Conservation (phyloP, 2,797 vertebrate species). For the Artibeus jamaicensis region DNA sequence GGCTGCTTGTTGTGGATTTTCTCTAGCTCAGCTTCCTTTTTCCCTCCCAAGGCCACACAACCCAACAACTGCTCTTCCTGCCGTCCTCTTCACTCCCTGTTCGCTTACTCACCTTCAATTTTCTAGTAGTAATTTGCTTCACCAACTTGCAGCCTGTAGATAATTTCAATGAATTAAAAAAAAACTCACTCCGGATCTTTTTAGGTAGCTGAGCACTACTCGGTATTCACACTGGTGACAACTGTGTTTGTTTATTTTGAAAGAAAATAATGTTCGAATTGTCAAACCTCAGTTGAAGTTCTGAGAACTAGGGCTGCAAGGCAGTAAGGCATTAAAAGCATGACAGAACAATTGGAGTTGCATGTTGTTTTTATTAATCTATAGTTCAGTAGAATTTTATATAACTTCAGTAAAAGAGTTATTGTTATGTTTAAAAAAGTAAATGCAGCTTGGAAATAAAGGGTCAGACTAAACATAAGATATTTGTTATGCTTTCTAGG, state of each 20-base stretch:
- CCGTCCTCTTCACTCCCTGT: not conserved
- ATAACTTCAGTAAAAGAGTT: not conserved
- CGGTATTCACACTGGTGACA: not conserved
- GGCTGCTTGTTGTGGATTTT: not conserved
- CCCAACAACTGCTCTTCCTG: not conserved
- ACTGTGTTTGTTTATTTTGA: not conserved
- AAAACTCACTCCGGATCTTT: not conserved
- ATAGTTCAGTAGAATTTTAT: not conserved
- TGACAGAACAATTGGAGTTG: not conserved
- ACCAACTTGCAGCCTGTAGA: not conserved
- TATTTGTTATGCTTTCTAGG: not conserved
- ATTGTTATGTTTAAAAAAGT: not conserved
- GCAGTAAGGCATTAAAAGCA: not conserved
- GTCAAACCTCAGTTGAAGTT: not conserved
- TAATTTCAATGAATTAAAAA: not conserved
- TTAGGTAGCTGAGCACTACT: not conserved
- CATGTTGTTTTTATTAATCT: not conserved
- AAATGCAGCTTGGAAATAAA: slow-evolving; percentile 30
- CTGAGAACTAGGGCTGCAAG: not conserved
- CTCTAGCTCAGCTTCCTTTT: not conserved
- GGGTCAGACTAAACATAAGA: not conserved
- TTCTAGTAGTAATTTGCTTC: not conserved
- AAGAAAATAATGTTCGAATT: not conserved
- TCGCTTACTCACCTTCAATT: not conserved
- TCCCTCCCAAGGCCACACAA: not conserved